phyloP scores from a whole-genome alignment of 2,113 vertebrate species.

The Podarcis raffonei region DNA sequence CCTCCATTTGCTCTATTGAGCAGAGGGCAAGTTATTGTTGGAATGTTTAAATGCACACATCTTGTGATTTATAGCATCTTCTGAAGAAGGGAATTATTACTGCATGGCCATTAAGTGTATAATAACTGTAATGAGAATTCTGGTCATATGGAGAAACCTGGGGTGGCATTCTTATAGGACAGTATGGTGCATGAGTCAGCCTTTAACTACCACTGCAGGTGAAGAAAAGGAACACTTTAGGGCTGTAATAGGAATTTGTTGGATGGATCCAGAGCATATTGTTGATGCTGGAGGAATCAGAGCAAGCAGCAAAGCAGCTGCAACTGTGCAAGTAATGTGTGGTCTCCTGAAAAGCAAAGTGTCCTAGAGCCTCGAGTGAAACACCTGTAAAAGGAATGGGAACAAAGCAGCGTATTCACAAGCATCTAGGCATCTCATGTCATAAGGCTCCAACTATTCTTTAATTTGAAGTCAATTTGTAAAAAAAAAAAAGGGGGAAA shows the following conservation, averaged over 20 bases:
- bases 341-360: background rate
- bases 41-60: too few species aligned
- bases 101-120: too few species aligned
- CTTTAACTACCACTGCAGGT: background rate
- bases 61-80: too few species aligned
- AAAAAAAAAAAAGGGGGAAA: too few species aligned
- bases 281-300: background rate
- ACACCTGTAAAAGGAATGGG: background rate
- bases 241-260: background rate
- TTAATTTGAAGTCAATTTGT: too few species aligned
- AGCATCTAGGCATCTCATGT: background rate
- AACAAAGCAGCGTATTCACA: background rate
- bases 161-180: background rate
- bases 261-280: background rate
- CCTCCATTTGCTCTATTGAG: too few species aligned
- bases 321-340: too few species aligned
- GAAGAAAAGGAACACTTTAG: background rate
- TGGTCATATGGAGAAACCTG: background rate
- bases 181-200: background rate
- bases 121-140: too few species aligned
- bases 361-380: background rate
- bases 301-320: background rate
- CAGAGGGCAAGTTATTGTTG: too few species aligned
- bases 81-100: too few species aligned
- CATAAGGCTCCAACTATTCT: background rate